phyloP scores from a whole-genome alignment of 2,113 vertebrate genomes.

The Acinonyx jubatus region DNA sequence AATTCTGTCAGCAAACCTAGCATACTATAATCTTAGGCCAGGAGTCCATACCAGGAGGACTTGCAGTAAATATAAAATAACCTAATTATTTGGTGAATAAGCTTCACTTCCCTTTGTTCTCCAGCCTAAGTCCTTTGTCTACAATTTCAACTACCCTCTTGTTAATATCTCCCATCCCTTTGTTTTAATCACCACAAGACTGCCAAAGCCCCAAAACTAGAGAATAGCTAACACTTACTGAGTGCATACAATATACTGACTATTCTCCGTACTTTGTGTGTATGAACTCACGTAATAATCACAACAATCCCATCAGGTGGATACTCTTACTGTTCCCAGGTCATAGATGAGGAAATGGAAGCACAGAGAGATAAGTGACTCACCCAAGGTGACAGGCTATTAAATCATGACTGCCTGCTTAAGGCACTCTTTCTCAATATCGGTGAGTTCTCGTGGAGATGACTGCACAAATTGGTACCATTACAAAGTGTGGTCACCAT shows the following conservation, averaged over 20 bases:
- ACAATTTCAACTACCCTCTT: not conserved
- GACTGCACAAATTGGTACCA: not conserved
- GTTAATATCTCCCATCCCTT: not conserved
- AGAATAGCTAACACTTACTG: not conserved
- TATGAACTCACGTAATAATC: not conserved
- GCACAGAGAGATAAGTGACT: not conserved
- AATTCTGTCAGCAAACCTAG: constrained; percentile 16
- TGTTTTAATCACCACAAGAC: not conserved
- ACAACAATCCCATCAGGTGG: not conserved
- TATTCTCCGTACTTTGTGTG: not conserved
- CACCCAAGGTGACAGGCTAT: not conserved
- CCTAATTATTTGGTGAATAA: not conserved
- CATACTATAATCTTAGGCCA: not conserved
- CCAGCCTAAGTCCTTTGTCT: not conserved
- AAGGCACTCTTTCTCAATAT: not conserved
- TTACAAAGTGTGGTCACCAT: not conserved
- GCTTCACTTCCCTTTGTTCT: not conserved
- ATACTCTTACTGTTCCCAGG: not conserved
- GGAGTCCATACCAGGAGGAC: not conserved
- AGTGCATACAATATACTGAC: not conserved
- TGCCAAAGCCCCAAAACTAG: not conserved
- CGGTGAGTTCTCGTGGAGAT: not conserved
- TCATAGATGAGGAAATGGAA: not conserved
- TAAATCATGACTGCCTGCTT: not conserved
- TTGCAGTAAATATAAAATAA: not conserved